These are phyloP conservation scores for Leptogaster cylindrica DNA, from an alignment of 2,888 invertebrate species.

Conservation along the genomic window DNA sequence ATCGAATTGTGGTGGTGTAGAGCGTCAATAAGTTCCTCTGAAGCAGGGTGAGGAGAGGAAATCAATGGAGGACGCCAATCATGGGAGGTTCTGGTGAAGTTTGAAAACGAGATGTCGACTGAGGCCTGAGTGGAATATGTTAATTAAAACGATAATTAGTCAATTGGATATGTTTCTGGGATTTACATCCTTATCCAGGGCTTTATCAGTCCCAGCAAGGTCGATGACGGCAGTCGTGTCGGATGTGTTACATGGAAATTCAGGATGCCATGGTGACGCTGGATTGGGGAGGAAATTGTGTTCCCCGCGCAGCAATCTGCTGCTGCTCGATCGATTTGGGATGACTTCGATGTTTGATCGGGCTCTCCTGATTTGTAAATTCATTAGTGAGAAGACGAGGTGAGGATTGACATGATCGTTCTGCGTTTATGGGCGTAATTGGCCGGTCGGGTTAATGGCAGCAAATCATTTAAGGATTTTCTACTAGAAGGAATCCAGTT, in stretches of 20 bases:
- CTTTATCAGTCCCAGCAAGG: background rate
- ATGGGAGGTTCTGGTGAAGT: conserved; percentile 44
- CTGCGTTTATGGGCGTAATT: too few species aligned
- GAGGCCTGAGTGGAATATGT: conserved; percentile 45
- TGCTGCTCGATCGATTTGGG: too few species aligned
- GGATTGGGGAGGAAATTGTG: background rate
- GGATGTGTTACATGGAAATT: conserved; percentile 20
- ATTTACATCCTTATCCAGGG: conserved; percentile 39
- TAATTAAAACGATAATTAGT: conserved; percentile 50
- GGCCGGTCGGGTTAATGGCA: too few species aligned
- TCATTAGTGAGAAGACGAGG: too few species aligned
- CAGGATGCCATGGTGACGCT: background rate
- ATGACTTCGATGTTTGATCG: too few species aligned
- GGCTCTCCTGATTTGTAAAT: too few species aligned
- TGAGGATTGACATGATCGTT: too few species aligned
- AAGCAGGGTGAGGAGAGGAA: conserved; percentile 37
- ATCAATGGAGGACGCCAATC: conserved; percentile 62
- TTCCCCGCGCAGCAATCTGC: background rate
- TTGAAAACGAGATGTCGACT: conserved; percentile 37
- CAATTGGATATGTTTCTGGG: conserved; percentile 47
- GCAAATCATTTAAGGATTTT: too few species aligned
- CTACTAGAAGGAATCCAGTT: too few species aligned
- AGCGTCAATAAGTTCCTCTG: background rate
- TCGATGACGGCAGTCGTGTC: background rate
- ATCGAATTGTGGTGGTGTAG: background rate